Percentiles rank a stretch among this genome's conserved stretches.
phyloP scores from a whole-genome alignment of 2,113 vertebrate species.

The Microtus ochrogaster region DNA sequence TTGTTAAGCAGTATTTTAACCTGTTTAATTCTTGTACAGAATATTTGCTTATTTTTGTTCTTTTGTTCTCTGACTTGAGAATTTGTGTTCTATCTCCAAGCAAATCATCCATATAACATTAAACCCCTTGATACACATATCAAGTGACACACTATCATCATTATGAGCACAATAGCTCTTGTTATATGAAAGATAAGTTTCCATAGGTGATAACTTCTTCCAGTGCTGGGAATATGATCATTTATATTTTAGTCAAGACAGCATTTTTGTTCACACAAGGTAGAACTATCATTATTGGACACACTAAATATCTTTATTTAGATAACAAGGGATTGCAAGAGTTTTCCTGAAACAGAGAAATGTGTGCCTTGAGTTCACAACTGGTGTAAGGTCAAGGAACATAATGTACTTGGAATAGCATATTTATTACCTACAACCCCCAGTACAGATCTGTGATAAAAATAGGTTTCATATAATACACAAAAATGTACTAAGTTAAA shows the following conservation, averaged over 20 bases:
- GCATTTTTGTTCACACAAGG: not conserved
- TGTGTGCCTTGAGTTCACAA: too few relatives aligned
- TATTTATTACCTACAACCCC: not conserved
- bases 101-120: conserved; percentile 10
- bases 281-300: conserved; percentile 43
- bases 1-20: not conserved
- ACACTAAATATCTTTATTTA: conserved; percentile 49
- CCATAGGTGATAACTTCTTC: not conserved
- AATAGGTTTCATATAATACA: not conserved
- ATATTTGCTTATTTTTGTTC: not conserved
- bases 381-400: not conserved
- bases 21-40: not conserved
- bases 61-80: not conserved
- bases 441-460: not conserved
- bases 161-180: not conserved
- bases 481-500: not conserved
- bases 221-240: not conserved
- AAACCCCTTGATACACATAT: conserved; percentile 22
- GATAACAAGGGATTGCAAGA: not conserved
- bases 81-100: not conserved
- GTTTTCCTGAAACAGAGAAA: not conserved
- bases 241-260: conserved; percentile 32
- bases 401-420: not conserved
- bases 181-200: conserved; percentile 24
- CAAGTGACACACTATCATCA: not conserved